Conservation (phyloP, 2,113 vertebrate species). For the Zapus hudsonius region DNA sequence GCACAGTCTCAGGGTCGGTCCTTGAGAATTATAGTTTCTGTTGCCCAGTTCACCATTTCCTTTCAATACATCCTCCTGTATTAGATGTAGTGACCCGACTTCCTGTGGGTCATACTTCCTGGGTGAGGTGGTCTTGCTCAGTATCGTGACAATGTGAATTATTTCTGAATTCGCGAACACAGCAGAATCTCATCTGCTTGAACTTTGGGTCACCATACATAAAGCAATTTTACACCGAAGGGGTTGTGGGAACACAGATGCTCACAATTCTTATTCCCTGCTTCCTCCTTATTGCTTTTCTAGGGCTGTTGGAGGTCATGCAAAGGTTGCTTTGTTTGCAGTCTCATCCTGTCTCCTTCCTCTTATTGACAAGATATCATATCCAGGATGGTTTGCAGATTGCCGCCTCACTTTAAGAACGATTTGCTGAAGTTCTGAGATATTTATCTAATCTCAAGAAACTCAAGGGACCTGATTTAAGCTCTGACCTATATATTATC, state of each 20-base stretch:
- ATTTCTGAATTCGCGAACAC: constrained; percentile 54
- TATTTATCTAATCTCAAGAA: constrained; percentile 75
- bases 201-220: constrained; percentile 56
- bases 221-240: constrained; percentile 62
- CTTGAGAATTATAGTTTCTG: constrained; percentile 24
- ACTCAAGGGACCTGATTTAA: constrained; percentile 70
- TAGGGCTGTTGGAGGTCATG: constrained; percentile 73
- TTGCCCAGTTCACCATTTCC: neutral
- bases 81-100: too few relatives aligned
- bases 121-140: neutral
- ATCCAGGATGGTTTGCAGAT: constrained; percentile 74
- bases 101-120: neutral
- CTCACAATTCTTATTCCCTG: constrained; percentile 36
- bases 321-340: constrained; percentile 72
- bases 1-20: neutral
- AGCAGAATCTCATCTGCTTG: constrained; percentile 55
- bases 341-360: constrained; percentile 55
- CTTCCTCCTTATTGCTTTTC: constrained; percentile 64
- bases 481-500: constrained; percentile 72
- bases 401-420: constrained; percentile 62
- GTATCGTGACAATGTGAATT: constrained; percentile 51
- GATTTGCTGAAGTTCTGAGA: constrained; percentile 78
- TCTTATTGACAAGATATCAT: constrained; percentile 71
- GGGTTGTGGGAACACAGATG: neutral
- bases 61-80: constrained; percentile 25